phyloP scores from a whole-genome alignment of 2,113 vertebrate species.

The Mixornis gularis region DNA sequence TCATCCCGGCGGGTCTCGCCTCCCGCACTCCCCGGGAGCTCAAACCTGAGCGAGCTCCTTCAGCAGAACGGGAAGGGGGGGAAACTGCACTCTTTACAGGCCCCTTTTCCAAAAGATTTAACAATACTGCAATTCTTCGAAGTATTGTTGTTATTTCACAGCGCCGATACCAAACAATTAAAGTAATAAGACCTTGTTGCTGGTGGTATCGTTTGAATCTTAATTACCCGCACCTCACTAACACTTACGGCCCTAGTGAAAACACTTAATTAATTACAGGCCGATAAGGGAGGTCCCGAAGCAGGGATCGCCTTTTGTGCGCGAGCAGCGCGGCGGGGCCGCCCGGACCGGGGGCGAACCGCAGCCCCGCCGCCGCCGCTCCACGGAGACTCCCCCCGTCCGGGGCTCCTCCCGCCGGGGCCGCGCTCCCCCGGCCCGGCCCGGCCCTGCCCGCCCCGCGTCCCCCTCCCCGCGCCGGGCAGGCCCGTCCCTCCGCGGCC shows the following conservation, averaged over 20 bases:
- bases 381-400: no score
- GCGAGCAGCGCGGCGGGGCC: neutral
- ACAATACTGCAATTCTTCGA: neutral
- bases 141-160: neutral
- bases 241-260: neutral
- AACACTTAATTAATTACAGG: neutral
- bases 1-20: neutral
- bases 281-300: neutral
- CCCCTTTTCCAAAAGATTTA: neutral
- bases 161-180: neutral
- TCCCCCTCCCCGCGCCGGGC: no score
- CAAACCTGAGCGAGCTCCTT: neutral
- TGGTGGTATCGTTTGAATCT: no score
- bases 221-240: conserved; percentile 2
- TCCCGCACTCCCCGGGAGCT: neutral
- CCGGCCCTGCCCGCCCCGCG: no score
- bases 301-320: neutral
- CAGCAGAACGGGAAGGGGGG: neutral
- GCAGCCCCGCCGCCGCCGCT: neutral
- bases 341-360: no score
- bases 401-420: no score
- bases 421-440: no score
- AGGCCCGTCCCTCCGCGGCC: no score
- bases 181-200: no score
- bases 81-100: neutral